Evolutionary conservation across 2,888 invertebrate genomes (phyloP).

Genomic region (Tiphia femorata): DNA sequence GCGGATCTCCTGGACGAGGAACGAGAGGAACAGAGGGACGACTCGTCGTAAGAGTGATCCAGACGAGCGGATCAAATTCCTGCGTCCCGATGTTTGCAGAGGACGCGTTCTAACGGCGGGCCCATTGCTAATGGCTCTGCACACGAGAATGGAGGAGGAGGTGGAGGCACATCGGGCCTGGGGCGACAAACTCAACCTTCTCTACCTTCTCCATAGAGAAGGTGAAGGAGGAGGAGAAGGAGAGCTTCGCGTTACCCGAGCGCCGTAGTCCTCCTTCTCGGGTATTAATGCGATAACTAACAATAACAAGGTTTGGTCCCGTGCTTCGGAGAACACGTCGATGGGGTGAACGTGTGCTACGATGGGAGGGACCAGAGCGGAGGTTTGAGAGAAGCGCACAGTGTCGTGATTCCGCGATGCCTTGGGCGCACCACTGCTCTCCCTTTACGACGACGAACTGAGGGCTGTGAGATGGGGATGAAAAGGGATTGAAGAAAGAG

Average conservation of each 20-base stretch:
- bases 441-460: slow-evolving; percentile 34
- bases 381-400: not conserved
- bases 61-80: slow-evolving; percentile 43
- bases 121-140: slow-evolving; percentile 45
- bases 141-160: slow-evolving; percentile 12
- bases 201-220: not conserved
- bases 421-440: slow-evolving; percentile 28
- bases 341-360: not conserved
- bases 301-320: slow-evolving; percentile 43
- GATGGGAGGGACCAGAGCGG: not conserved
- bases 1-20: not conserved
- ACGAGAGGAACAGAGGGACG: slow-evolving; percentile 27
- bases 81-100: slow-evolving; percentile 41
- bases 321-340: not conserved
- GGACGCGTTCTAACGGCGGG: slow-evolving; percentile 29
- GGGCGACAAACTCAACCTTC: slow-evolving; percentile 10
- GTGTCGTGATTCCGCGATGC: slow-evolving; percentile 38
- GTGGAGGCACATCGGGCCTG: slow-evolving; percentile 23
- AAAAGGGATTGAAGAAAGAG: no score
- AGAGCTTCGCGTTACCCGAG: not conserved
- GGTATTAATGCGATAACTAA: slow-evolving; percentile 50
- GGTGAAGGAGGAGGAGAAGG: not conserved
- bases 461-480: no score
- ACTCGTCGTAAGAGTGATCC: slow-evolving; percentile 36
- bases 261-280: slow-evolving; percentile 18